Evolutionary conservation across 30 jellyfish, hydroid and myxozoan genomes (phyloP), one percentile per base, ranked within the genome.

Genomic region (Catostylus mosaicus): DNA sequence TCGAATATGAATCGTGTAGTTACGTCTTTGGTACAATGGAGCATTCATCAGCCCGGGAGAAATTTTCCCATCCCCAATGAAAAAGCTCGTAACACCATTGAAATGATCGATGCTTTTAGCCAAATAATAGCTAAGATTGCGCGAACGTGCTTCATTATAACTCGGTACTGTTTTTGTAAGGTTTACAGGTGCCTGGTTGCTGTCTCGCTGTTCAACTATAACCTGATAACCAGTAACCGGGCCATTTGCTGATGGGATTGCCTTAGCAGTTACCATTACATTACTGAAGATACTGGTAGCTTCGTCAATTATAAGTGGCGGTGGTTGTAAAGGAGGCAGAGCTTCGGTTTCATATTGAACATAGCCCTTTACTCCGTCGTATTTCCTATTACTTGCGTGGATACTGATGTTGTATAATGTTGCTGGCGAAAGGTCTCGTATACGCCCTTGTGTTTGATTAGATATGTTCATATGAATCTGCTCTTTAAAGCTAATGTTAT

Each of bases 211-310:
- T 23, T 59, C 33, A 1, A 85, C 84, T 8, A 85, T 47, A 20
- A 85, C 75, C 38, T 85, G 88, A 67, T 85, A 85, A 0, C 14
- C 74, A 3, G 95, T 37, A 14, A 85, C 50, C 27, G 95, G 95
- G 19, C 95, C 95, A 18, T 38, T 43, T 34, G n/a, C 73, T 16
- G 82, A 50, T 8, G 65, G 59, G 32, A 85, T 84, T 3, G 82
- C 67, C 14, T 34, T 23, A 12, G 65, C 75, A 30, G 83, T 85
- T 23, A 75, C 84, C 37, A 46, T 51, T 26, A 74, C 78, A 16
- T 6, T 62, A 27, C 78, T 60, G 1, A 33, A 60, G 9, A 75
- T 69, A 2, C 69, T 62, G 2, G 88, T 65, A 23, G 77, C 68
- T 30, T 30, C 62, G 74, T 52, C 65, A 12, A 85, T 31, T 19